Evolutionary conservation across 2,797 vertebrate genomes (phyloP).

Genomic region (Crenichthys baileyi): DNA sequence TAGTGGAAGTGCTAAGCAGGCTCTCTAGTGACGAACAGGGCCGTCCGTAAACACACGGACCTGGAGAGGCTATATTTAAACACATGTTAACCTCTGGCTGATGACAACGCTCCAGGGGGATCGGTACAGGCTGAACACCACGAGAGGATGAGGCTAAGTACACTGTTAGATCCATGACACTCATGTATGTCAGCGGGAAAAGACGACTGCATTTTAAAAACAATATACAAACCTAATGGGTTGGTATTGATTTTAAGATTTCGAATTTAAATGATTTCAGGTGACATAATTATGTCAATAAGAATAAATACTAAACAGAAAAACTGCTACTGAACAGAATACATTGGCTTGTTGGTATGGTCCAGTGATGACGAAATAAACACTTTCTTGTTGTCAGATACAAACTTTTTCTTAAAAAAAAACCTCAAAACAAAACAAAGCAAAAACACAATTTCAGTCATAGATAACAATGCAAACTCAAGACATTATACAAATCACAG

Average conservation of each 20-base stretch:
- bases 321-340: neutral
- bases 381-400: neutral
- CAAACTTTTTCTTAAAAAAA: neutral
- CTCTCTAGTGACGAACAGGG: conserved; percentile 7
- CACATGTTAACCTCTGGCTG: conserved; percentile 58
- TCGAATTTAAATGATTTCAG: neutral
- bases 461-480: neutral
- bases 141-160: conserved; percentile 1
- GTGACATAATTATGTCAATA: neutral
- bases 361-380: neutral
- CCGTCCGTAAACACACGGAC: conserved; percentile 33
- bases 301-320: neutral
- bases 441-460: neutral
- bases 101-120: conserved; percentile 50
- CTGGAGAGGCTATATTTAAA: conserved; percentile 64
- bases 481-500: neutral
- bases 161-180: neutral
- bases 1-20: neutral
- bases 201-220: neutral
- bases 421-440: neutral
- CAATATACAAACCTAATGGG: neutral
- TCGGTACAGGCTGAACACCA: conserved; percentile 22
- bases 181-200: neutral
- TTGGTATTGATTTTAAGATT: neutral
- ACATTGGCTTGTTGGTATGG: neutral